Conservation (phyloP, 2,113 vertebrate genomes). For the Scophthalmus maximus region DNA sequence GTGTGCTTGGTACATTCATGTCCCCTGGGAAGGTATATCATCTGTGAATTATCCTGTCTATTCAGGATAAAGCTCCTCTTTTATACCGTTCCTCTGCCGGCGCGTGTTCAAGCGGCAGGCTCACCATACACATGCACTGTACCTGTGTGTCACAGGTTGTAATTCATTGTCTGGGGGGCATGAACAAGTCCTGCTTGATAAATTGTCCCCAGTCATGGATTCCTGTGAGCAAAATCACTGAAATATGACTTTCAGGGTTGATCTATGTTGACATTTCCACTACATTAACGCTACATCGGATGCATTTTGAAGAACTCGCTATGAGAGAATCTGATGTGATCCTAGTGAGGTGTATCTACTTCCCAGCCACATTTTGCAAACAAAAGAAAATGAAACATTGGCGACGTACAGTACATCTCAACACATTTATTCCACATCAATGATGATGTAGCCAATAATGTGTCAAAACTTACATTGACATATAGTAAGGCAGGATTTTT, state of each 20-base stretch:
- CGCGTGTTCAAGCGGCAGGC: slow-evolving; percentile 12
- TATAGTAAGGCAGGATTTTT: too few relatives aligned
- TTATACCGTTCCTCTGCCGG: slow-evolving; percentile 1
- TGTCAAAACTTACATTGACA: too few relatives aligned
- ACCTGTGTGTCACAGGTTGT: slow-evolving; percentile 65
- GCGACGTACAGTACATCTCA: slow-evolving; percentile 13
- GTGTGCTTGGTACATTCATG: neutral
- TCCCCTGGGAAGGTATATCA: slow-evolving; percentile 37
- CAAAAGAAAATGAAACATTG: slow-evolving; percentile 54
- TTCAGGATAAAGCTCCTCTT: slow-evolving; percentile 14
- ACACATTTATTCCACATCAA: slow-evolving; percentile 48
- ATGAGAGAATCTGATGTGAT: slow-evolving; percentile 41
- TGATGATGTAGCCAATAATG: slow-evolving; percentile 12
- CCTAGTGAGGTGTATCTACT: slow-evolving; percentile 37
- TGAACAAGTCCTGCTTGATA: slow-evolving; percentile 65
- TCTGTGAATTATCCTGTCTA: slow-evolving; percentile 32
- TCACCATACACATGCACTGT: slow-evolving; percentile 10
- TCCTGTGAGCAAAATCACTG: slow-evolving; percentile 74
- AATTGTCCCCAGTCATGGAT: slow-evolving; percentile 68
- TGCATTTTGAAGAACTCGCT: slow-evolving; percentile 62
- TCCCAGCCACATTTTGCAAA: slow-evolving; percentile 45
- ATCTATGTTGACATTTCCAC: slow-evolving; percentile 79
- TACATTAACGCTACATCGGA: slow-evolving; percentile 72
- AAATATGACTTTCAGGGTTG: slow-evolving; percentile 80
- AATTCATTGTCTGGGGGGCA: slow-evolving; percentile 70